Percentiles rank a stretch among this genome's conserved stretches.
Evolutionary conservation across 2,888 invertebrate species (phyloP).

Genomic region (Eupithecia vulgata): DNA sequence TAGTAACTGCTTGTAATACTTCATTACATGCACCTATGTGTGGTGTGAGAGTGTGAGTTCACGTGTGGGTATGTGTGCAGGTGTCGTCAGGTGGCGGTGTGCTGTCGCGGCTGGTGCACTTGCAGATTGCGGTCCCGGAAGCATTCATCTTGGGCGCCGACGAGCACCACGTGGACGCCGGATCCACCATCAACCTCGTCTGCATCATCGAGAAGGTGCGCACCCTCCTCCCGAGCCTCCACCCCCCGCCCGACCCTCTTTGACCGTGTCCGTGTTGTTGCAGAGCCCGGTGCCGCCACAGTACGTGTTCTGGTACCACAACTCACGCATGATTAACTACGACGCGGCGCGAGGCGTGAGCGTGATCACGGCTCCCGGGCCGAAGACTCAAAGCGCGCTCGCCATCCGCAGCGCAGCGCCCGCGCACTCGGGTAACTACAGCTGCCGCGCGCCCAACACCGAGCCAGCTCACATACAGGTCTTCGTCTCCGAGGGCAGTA

Average conservation of each 20-base stretch:
- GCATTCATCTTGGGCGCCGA: conserved; percentile 94
- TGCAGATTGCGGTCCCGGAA: conserved; percentile 94
- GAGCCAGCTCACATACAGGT: conserved; percentile 95
- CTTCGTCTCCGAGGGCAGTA: conserved; percentile 94
- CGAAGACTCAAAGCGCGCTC: conserved; percentile 93
- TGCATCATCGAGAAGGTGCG: conserved; percentile 95
- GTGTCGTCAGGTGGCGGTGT: conserved; percentile 92
- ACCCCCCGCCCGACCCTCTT: conserved; percentile 9
- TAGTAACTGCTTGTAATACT: background rate
- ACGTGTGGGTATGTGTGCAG: conserved; percentile 72
- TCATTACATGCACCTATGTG: too few relatives aligned
- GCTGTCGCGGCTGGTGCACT: conserved; percentile 93
- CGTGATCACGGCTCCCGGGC: conserved; percentile 93
- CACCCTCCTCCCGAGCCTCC: background rate
- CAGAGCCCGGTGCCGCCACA: conserved; percentile 96
- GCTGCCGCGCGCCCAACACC: conserved; percentile 94
- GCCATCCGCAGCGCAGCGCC: conserved; percentile 92
- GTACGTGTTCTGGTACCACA: conserved; percentile 98
- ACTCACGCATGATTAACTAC: conserved; percentile 97
- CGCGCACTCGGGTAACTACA: conserved; percentile 95
- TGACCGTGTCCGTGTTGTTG: conserved; percentile 48
- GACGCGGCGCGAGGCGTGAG: conserved; percentile 92
- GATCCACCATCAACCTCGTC: conserved; percentile 94
- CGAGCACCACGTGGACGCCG: conserved; percentile 95
- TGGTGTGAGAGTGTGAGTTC: background rate